A percentile compares a stretch with the other conserved stretches of the same genome.
These are phyloP conservation scores for Brienomyrus brachyistius DNA, from an alignment of 2,113 vertebrate species.

Conservation along the genomic window DNA sequence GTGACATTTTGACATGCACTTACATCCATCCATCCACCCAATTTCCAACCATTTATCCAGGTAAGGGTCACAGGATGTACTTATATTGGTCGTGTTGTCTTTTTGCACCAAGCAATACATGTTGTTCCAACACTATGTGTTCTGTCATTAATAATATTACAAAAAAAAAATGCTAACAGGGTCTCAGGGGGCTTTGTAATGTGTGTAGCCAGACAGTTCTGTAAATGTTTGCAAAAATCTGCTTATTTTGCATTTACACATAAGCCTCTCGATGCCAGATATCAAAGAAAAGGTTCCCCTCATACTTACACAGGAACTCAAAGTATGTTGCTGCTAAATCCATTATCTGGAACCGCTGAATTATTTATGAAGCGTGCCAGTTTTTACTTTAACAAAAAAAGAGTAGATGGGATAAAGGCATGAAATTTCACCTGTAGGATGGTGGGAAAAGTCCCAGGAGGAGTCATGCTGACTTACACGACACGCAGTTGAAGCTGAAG, in stretches of 20 bases:
- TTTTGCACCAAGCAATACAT: neutral
- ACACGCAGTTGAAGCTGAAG: neutral
- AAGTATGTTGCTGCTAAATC: neutral
- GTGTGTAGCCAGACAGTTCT: neutral
- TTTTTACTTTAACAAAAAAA: neutral
- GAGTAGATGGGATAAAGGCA: neutral
- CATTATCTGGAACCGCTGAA: neutral
- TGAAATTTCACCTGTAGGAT: neutral
- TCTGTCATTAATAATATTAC: neutral
- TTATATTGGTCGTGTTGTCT: neutral
- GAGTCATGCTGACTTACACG: neutral
- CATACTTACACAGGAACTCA: neutral
- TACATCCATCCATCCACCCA: neutral
- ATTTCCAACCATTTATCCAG: neutral
- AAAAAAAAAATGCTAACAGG: neutral
- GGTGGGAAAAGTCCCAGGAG: neutral
- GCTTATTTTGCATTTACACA: neutral
- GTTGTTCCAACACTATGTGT: neutral
- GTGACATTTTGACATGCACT: neutral
- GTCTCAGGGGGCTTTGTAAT: neutral
- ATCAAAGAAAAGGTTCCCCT: neutral
- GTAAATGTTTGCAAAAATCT: neutral
- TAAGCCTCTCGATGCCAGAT: neutral
- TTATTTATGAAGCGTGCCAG: neutral
- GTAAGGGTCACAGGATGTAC: neutral